Conservation (phyloP, 2,113 vertebrate species). For the Cnemophilus loriae region DNA sequence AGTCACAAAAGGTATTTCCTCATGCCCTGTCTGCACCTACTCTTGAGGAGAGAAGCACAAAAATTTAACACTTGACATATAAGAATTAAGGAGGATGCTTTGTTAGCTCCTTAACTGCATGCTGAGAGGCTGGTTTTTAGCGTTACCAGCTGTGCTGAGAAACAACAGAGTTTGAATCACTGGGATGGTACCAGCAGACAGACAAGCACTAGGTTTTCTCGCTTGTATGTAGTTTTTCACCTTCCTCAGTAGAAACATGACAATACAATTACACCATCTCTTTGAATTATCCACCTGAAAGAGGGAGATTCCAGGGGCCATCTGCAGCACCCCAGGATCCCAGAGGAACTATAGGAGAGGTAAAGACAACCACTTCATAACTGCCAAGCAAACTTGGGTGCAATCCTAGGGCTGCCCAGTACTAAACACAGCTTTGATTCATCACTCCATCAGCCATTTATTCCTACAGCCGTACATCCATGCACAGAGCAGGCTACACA, state of each 20-base stretch:
- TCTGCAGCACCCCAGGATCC: background rate
- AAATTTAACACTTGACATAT: background rate
- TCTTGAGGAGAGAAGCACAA: background rate
- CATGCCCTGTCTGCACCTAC: background rate
- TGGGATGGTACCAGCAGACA: background rate
- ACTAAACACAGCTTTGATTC: background rate
- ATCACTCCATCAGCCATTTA: background rate
- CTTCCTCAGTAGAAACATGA: background rate
- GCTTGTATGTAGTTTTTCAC: fast-evolving
- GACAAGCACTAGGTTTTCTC: background rate
- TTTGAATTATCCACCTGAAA: background rate
- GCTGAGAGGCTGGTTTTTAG: background rate
- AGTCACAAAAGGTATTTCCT: background rate
- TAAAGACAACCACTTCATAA: background rate
- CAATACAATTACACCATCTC: background rate
- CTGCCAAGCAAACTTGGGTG: background rate
- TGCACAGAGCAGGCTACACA: background rate
- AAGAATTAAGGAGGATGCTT: background rate
- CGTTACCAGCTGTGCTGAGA: background rate
- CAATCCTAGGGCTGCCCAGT: background rate
- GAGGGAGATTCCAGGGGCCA: background rate
- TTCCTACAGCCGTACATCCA: background rate
- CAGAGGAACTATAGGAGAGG: background rate
- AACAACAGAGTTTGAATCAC: background rate
- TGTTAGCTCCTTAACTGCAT: background rate